These are phyloP conservation scores for Chloroceryle aenea DNA, from an alignment of 2,113 vertebrate genomes.

Conservation along the genomic window DNA sequence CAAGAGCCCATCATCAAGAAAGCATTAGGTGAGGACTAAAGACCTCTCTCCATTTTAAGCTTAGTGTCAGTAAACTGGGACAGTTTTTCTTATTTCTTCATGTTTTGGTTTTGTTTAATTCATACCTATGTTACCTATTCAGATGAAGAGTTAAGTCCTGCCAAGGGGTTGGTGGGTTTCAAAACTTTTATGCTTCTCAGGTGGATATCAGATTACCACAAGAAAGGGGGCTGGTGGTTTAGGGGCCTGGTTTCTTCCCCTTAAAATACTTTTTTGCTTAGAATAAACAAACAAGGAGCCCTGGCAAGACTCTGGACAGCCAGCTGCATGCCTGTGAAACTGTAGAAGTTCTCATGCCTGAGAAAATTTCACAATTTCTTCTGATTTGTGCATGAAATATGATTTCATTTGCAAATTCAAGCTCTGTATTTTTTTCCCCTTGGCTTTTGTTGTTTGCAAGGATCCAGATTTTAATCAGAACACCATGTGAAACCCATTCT, in stretches of 20 bases:
- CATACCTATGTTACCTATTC: neutral
- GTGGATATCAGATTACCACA: neutral
- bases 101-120: neutral
- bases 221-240: neutral
- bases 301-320: neutral
- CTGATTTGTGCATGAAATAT: neutral
- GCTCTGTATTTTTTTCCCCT: neutral
- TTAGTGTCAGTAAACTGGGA: neutral
- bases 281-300: neutral
- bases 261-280: neutral
- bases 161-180: fast-evolving
- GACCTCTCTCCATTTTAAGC: neutral
- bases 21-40: neutral
- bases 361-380: neutral
- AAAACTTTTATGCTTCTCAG: fast-evolving
- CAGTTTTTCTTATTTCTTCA: neutral
- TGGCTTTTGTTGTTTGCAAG: neutral
- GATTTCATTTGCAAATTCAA: neutral
- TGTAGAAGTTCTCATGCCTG: neutral
- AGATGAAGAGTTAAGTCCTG: neutral
- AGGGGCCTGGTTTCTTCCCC: neutral
- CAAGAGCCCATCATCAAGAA: neutral
- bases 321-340: neutral
- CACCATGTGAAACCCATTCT: neutral
- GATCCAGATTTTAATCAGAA: slow-evolving; percentile 17